Evolutionary conservation across 2,797 vertebrate species (phyloP), one percentile per base, ranked within the genome.

Genomic region (Acanthis flammea): DNA sequence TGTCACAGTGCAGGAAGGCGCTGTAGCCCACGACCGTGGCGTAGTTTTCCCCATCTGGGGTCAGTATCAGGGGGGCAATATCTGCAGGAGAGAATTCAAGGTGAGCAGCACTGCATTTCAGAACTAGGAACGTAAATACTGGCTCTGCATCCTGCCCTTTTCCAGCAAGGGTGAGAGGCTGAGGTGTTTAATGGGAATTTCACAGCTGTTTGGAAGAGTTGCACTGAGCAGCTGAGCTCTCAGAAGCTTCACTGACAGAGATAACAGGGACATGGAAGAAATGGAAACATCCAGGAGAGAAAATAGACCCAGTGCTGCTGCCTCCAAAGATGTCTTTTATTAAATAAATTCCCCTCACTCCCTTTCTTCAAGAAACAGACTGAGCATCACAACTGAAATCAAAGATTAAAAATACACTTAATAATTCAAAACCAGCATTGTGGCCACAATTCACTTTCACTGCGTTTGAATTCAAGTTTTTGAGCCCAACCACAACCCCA

Each of bases 51-150:
- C 90, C 98, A 15, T 99, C 98, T 17, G 96, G 96, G 4, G 99
- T 99, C 94, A 99, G 84, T 60, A 99, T 98, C 98, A 99, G 94
- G 6, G 99, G 99, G 39, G 96, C 96, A 50, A 99, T 97, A 96
- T 99, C 99, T 99, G 95, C 63, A 95, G 77, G 86, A 88, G 58
- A 70, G 13, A 77, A 78, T 4, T 25, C 15, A 61, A 68, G 67
- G 39, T 68, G 42, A 95, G 50, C 19, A 33, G 23, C 35, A 22
- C 31, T 44, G 33, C n/a, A 54, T 5, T 19, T 77, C 70, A 53
- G 13, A 39, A 5, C 6, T 5, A 50, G 31, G 14, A 42, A 54
- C 9, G 16, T 6, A 73, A 71, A 51, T 2, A 30, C 1, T 14
- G 6, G 31, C 27, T 22, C 16, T 30, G 6, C 28, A 45, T 17